Conservation (phyloP, 2,888 invertebrate species). For the Orthonevra nobilis region DNA sequence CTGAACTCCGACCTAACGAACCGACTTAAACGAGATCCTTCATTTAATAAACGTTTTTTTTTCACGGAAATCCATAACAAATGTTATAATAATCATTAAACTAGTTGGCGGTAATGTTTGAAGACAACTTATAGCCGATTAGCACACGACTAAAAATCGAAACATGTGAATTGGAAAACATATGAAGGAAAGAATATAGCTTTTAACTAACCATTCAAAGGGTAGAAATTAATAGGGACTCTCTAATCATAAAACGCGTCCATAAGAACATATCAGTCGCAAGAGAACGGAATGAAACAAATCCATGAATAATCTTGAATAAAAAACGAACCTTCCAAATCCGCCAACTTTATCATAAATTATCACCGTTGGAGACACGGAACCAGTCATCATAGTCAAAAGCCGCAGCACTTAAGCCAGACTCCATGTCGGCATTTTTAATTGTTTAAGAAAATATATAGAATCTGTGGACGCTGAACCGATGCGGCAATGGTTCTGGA, state of each 20-base stretch:
- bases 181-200: background rate
- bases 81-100: no score
- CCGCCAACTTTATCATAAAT: background rate
- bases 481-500: background rate
- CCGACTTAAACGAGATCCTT: no score
- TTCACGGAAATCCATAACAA: no score
- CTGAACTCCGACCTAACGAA: no score
- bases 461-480: background rate
- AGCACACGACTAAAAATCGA: no score
- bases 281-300: background rate
- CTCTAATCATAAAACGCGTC: conserved; percentile 13
- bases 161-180: background rate
- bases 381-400: background rate
- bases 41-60: no score
- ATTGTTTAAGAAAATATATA: background rate
- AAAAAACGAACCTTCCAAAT: background rate
- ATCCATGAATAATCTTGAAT: background rate
- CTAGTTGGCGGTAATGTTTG: no score
- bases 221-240: conserved; percentile 24
- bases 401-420: background rate
- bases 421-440: conserved; percentile 19
- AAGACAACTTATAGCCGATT: no score
- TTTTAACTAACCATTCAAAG: conserved; percentile 3
- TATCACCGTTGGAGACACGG: background rate
- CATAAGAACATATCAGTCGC: background rate